A percentile compares a stretch with the other conserved stretches of the same genome.
These are phyloP conservation scores for Pteria penguin DNA, from an alignment of 2,888 invertebrate species.

Conservation along the genomic window DNA sequence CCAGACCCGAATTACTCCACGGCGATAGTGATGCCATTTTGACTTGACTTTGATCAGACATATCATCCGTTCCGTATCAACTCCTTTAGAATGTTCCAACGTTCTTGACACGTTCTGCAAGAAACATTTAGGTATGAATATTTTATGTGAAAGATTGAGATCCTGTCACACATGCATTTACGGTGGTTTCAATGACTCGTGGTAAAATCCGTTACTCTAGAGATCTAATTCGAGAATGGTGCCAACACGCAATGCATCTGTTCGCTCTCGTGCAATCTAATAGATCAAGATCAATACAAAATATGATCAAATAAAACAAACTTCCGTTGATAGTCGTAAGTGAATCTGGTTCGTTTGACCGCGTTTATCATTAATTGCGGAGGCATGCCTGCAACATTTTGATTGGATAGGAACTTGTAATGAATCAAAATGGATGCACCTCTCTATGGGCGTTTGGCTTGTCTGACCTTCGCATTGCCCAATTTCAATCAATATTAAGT, in stretches of 20 bases:
- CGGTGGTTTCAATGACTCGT: too few relatives aligned
- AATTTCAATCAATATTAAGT: neutral
- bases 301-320: too few relatives aligned
- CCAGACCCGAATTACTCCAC: slow-evolving; percentile 76
- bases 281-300: neutral
- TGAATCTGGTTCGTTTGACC: neutral
- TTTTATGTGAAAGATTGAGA: too few relatives aligned
- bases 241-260: neutral
- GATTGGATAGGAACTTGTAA: neutral
- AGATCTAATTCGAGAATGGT: neutral
- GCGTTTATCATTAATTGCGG: neutral
- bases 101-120: too few relatives aligned
- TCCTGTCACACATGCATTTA: too few relatives aligned
- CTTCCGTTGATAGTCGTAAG: neutral
- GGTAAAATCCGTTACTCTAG: too few relatives aligned
- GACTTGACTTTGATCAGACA: too few relatives aligned
- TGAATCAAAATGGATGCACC: neutral
- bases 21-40: slow-evolving; percentile 68
- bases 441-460: neutral
- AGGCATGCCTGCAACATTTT: neutral
- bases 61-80: too few relatives aligned
- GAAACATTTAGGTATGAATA: too few relatives aligned
- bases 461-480: neutral
- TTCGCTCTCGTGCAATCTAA: neutral
- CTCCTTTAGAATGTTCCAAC: too few relatives aligned